Percentiles rank a stretch among this genome's conserved stretches.
Evolutionary conservation across 1,140 invertebrate genomes (phyloP).

Genomic region (Pseudomyrmex cubaensis): DNA sequence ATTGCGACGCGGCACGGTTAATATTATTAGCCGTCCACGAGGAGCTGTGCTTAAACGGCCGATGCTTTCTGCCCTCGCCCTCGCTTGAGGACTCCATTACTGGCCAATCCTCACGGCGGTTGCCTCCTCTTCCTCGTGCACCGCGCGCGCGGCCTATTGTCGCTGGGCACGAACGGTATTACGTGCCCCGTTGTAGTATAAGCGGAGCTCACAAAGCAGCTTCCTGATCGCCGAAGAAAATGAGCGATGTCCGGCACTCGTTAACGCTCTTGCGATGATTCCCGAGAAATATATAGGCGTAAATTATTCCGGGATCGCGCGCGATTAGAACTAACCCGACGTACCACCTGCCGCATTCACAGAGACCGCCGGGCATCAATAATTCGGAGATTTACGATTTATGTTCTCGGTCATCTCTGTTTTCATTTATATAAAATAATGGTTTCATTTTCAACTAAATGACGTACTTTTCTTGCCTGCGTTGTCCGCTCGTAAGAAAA

Average conservation of each 20-base stretch:
- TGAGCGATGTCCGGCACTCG: slow-evolving; percentile 38
- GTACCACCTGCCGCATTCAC: slow-evolving; percentile 76
- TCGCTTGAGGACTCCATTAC: slow-evolving; percentile 78
- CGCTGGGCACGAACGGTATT: slow-evolving; percentile 35
- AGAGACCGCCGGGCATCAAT: slow-evolving; percentile 72
- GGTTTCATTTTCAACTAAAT: slow-evolving; percentile 65
- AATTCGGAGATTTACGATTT: slow-evolving; percentile 70
- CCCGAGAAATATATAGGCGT: slow-evolving; percentile 63
- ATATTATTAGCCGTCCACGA: slow-evolving; percentile 79
- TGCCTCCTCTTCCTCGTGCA: slow-evolving; percentile 42
- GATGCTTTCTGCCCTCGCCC: slow-evolving; percentile 70
- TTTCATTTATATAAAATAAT: slow-evolving; percentile 65
- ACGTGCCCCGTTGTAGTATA: background rate
- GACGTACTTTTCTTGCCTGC: background rate
- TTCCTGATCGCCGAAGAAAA: slow-evolving; percentile 33
- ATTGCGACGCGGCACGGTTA: slow-evolving; percentile 71
- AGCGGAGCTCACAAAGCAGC: background rate
- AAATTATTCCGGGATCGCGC: slow-evolving; percentile 76
- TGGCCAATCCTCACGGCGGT: slow-evolving; percentile 67
- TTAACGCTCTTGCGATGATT: slow-evolving; percentile 66
- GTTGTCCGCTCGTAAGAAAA: too few relatives aligned
- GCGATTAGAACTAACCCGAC: slow-evolving; percentile 69
- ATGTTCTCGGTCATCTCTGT: slow-evolving; percentile 49
- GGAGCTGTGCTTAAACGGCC: slow-evolving; percentile 72
- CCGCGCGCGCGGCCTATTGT: slow-evolving; percentile 25